Evolutionary conservation across 2,888 invertebrate genomes (phyloP).

Genomic region (Protula sp.): DNA sequence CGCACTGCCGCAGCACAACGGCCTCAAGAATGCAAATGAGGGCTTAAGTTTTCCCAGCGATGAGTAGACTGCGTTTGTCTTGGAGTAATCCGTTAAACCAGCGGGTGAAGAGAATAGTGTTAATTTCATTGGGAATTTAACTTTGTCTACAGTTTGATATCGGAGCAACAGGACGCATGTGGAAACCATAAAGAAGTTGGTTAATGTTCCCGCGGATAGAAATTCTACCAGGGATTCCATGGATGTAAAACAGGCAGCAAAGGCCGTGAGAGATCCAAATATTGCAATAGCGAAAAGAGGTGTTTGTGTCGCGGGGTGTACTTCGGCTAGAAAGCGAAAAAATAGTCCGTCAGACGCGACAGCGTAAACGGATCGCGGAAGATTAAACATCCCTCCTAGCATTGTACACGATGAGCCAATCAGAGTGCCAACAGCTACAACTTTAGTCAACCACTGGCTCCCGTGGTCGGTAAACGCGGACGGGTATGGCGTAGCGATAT

Average conservation of each 20-base stretch:
- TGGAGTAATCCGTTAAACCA: too few species aligned
- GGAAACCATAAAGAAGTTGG: too few species aligned
- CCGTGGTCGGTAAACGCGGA: slow-evolving; percentile 30
- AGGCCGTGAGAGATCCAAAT: slow-evolving; percentile 37
- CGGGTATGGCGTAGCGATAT: slow-evolving; percentile 31
- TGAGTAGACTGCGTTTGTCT: too few species aligned
- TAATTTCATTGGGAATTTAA: too few species aligned
- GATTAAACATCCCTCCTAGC: slow-evolving; percentile 74
- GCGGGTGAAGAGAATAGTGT: too few species aligned
- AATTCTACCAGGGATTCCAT: slow-evolving; percentile 84
- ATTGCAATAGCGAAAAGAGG: slow-evolving; percentile 39
- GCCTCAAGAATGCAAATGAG: too few species aligned
- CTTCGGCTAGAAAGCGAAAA: slow-evolving; percentile 65
- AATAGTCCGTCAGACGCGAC: slow-evolving; percentile 84
- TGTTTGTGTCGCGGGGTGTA: slow-evolving; percentile 70
- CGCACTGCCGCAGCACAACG: too few species aligned
- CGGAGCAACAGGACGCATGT: too few species aligned
- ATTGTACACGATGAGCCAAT: slow-evolving; percentile 32
- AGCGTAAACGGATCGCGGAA: slow-evolving; percentile 79
- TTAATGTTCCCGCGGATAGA: slow-evolving; percentile 68
- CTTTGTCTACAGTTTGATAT: too few species aligned
- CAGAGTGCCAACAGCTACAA: slow-evolving; percentile 34
- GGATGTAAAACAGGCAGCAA: slow-evolving; percentile 79
- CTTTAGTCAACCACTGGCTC: slow-evolving; percentile 31
- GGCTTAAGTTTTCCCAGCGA: too few species aligned